A percentile compares a stretch with the other conserved stretches of the same genome.
These are phyloP conservation scores for Zapus hudsonius DNA, from an alignment of 2,113 vertebrate genomes.

Conservation along the genomic window DNA sequence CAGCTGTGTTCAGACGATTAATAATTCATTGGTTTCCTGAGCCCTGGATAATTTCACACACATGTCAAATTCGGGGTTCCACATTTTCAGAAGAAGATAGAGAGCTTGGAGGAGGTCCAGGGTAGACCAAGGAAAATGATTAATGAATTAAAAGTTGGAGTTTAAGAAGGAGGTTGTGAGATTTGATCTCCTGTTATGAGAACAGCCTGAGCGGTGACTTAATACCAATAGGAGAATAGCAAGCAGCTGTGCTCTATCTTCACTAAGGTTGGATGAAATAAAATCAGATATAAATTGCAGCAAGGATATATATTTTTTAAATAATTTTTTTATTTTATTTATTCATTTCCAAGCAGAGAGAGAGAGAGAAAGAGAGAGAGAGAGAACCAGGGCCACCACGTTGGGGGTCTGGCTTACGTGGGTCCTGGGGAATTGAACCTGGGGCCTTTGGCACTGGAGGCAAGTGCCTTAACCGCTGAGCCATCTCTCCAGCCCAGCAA, in stretches of 20 bases:
- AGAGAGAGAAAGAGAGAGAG: too few species aligned
- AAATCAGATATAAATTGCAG: slow-evolving; percentile 67
- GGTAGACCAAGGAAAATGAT: slow-evolving; percentile 70
- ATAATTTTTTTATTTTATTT: too few species aligned
- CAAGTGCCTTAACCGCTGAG: too few species aligned
- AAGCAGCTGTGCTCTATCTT: slow-evolving; percentile 72
- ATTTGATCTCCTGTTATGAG: slow-evolving; percentile 56
- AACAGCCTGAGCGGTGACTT: slow-evolving; percentile 68
- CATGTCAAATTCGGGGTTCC: slow-evolving; percentile 61
- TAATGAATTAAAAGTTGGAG: slow-evolving; percentile 74
- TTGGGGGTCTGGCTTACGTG: too few species aligned
- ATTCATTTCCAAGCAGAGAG: too few species aligned
- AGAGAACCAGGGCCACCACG: too few species aligned
- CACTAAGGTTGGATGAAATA: slow-evolving; percentile 61
- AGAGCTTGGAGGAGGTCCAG: slow-evolving; percentile 74
- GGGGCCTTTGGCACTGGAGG: too few species aligned
- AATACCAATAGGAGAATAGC: slow-evolving; percentile 52
- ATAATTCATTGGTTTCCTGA: slow-evolving; percentile 66
- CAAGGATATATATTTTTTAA: slow-evolving; percentile 49
- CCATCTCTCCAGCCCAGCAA: too few species aligned
- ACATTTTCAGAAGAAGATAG: slow-evolving; percentile 72
- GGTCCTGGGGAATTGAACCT: too few species aligned
- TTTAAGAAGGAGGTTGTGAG: slow-evolving; percentile 75
- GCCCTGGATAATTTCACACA: slow-evolving; percentile 76
- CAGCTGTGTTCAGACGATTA: slow-evolving; percentile 75